phyloP scores from a whole-genome alignment of 2,797 vertebrate species.

The Loris lydekkerianus region DNA sequence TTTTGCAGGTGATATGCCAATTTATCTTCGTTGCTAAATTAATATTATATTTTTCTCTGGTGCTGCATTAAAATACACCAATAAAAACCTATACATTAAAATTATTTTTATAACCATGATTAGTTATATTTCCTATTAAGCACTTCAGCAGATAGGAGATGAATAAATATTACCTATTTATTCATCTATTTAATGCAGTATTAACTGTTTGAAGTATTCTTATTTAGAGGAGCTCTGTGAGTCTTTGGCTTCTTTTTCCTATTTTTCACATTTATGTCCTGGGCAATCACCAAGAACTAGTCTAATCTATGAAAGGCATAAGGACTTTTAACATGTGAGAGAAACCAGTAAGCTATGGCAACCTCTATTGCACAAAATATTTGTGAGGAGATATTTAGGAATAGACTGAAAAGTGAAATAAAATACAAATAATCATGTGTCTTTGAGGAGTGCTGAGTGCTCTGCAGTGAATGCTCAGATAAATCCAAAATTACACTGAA shows the following conservation, averaged over 20 bases:
- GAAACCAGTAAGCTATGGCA: neutral
- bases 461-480: neutral
- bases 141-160: neutral
- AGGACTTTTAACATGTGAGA: neutral
- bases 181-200: neutral
- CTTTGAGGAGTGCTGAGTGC: neutral
- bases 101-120: neutral
- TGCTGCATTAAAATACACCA: neutral
- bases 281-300: neutral
- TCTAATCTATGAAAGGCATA: neutral
- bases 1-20: neutral
- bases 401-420: neutral
- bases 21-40: slow-evolving; percentile 23
- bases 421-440: neutral
- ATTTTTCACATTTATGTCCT: neutral
- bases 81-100: neutral
- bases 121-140: neutral
- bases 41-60: neutral
- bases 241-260: neutral
- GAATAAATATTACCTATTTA: neutral
- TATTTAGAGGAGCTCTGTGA: neutral
- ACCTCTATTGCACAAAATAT: no score
- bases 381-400: neutral
- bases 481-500: neutral
- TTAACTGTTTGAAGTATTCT: neutral